Percentiles rank a stretch among this genome's conserved stretches.
Evolutionary conservation across 1,140 invertebrate species (phyloP).

Genomic region (Augochlora pura): DNA sequence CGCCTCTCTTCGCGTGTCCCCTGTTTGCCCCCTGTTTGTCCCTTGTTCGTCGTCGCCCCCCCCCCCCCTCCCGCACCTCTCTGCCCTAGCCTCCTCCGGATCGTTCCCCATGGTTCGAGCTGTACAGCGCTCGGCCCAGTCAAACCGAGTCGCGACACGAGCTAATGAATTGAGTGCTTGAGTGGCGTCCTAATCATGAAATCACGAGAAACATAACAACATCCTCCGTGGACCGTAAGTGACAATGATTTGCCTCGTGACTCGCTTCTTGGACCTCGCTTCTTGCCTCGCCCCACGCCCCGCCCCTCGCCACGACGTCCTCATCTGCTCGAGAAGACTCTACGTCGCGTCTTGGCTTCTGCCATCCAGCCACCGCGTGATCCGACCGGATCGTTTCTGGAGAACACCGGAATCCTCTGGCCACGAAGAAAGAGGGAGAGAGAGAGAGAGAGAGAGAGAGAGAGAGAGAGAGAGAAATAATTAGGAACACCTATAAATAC

Average conservation of each 20-base stretch:
- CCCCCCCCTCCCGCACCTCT: not conserved
- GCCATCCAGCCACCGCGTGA: no score
- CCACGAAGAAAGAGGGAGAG: no score
- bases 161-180: conserved; percentile 60
- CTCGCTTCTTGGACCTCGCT: conserved; percentile 32
- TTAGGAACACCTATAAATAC: no score
- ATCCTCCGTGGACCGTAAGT: conserved; percentile 55
- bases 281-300: conserved; percentile 23
- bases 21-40: no score
- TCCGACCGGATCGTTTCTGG: no score
- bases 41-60: not conserved
- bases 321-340: no score
- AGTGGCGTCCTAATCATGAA: conserved; percentile 62
- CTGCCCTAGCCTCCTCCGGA: no score
- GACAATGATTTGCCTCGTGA: conserved; percentile 64
- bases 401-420: no score
- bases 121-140: not conserved
- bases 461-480: no score
- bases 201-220: conserved; percentile 64
- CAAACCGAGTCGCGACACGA: conserved; percentile 52
- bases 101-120: not conserved
- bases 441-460: no score
- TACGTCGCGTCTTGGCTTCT: no score
- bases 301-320: no score
- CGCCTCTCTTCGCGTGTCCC: not conserved